Conservation (phyloP, 2,113 vertebrate genomes). For the Nothoprocta perdicaria region DNA sequence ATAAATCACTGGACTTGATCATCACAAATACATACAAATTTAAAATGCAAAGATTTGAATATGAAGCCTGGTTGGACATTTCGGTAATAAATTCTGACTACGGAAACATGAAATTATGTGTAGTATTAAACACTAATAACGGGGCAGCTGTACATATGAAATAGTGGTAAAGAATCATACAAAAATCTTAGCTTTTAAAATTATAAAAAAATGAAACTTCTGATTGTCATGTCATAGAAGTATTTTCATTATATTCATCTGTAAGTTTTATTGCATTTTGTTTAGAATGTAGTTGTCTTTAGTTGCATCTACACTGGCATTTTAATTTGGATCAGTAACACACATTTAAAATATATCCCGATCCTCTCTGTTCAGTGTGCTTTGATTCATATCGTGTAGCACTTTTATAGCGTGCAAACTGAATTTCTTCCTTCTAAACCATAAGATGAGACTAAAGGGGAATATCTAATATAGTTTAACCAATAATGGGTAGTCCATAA, state of each 20-base stretch:
- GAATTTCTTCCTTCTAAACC: neutral
- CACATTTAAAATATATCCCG: neutral
- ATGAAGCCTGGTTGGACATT: neutral
- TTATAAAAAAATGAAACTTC: neutral
- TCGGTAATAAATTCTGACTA: neutral
- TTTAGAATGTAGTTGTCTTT: neutral
- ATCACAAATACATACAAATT: neutral
- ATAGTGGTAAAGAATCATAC: neutral
- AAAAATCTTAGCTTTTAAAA: neutral
- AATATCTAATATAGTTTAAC: neutral
- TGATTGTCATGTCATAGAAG: neutral
- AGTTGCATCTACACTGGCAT: neutral
- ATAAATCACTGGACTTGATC: neutral
- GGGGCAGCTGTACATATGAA: neutral
- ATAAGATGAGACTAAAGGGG: neutral
- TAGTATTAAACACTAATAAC: neutral
- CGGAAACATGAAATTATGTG: neutral
- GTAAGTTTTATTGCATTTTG: neutral
- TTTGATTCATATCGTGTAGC: neutral
- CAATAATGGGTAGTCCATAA: neutral
- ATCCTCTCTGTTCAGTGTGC: neutral
- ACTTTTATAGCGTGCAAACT: neutral
- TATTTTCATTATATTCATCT: neutral
- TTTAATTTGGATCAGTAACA: neutral
- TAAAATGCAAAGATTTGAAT: neutral